Conservation (phyloP, 2,888 invertebrate genomes). For the Eupithecia dodoneata region DNA sequence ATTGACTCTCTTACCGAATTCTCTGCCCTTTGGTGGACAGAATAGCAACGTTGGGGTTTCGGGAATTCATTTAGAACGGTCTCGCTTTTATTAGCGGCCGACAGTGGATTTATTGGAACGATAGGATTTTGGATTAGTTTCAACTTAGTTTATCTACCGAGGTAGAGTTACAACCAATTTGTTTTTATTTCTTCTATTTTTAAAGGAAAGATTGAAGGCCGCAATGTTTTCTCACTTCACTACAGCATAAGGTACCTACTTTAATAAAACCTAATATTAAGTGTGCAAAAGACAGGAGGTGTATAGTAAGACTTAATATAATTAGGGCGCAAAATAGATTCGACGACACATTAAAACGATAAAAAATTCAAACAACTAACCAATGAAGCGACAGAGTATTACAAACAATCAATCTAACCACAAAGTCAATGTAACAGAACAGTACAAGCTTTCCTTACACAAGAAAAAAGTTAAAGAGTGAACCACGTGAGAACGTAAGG, state of each 20-base stretch:
- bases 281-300: too few species aligned
- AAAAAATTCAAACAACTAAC: too few species aligned
- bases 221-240: neutral
- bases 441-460: too few species aligned
- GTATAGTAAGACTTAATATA: too few species aligned
- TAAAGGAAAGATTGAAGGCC: neutral
- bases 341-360: too few species aligned
- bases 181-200: neutral
- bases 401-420: too few species aligned
- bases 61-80: conserved; percentile 29
- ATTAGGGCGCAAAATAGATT: too few species aligned
- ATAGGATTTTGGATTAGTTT: conserved; percentile 17
- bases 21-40: conserved; percentile 16
- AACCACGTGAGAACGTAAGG: too few species aligned
- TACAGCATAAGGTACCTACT: neutral
- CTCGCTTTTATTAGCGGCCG: conserved; percentile 27
- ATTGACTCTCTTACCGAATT: neutral
- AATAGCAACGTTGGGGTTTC: conserved; percentile 22
- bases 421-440: too few species aligned
- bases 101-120: conserved; percentile 28
- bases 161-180: neutral
- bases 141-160: neutral
- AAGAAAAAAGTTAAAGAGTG: too few species aligned
- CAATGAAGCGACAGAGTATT: too few species aligned
- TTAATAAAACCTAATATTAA: neutral